Evolutionary conservation across 2,113 vertebrate genomes (phyloP).

Genomic region (Austrofundulus limnaeus): DNA sequence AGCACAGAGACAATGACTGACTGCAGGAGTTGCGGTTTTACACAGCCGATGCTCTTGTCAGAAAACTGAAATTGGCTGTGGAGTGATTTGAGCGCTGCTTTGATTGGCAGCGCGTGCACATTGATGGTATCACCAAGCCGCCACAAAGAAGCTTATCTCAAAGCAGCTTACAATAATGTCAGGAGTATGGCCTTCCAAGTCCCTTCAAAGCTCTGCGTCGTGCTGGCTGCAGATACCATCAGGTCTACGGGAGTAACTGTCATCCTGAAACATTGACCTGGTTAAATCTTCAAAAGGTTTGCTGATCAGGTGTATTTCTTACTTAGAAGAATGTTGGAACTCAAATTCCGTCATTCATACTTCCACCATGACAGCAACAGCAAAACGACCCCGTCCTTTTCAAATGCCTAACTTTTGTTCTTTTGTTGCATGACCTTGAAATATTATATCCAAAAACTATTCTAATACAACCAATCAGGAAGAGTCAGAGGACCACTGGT

Average conservation of each 20-base stretch:
- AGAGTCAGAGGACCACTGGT: neutral
- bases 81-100: conserved; percentile 15
- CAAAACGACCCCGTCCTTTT: neutral
- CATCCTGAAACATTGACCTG: conserved; percentile 17
- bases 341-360: conserved; percentile 1
- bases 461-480: neutral
- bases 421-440: conserved; percentile 9
- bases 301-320: neutral
- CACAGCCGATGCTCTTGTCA: conserved; percentile 16
- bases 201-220: conserved; percentile 13
- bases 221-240: conserved; percentile 19
- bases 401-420: neutral
- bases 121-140: conserved; percentile 50
- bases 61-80: conserved; percentile 15
- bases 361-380: neutral
- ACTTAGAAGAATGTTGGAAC: neutral
- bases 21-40: neutral
- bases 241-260: conserved; percentile 4
- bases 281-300: conserved; percentile 10
- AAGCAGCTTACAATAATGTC: conserved; percentile 54
- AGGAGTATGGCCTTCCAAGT: conserved; percentile 38
- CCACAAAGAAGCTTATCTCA: conserved; percentile 63
- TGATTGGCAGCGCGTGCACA: conserved; percentile 48
- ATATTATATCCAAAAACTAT: neutral
- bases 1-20: neutral